Conservation (phyloP, 2,113 vertebrate genomes). For the Nannospalax galili region DNA sequence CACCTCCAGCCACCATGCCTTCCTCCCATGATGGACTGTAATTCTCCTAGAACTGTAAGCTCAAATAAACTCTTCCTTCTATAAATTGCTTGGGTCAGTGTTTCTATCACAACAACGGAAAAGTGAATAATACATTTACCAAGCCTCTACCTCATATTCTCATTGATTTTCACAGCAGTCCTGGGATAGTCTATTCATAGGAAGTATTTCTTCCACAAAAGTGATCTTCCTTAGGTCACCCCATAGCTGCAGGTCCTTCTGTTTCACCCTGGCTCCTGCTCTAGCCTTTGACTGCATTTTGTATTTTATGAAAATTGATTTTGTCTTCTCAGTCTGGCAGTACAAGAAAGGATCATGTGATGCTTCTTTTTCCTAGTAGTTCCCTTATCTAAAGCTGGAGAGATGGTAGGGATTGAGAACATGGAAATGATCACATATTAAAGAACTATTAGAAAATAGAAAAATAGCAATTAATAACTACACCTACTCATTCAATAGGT, state of each 20-base stretch:
- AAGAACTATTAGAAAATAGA: not conserved
- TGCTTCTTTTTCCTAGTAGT: not conserved
- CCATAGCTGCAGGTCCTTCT: not conserved
- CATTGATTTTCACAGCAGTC: not conserved
- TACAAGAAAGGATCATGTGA: not conserved
- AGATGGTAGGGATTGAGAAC: not conserved
- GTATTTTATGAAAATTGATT: constrained; percentile 13
- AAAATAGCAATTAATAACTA: constrained; percentile 24
- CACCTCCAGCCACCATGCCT: too few relatives aligned
- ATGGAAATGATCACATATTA: not conserved
- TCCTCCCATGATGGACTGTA: too few relatives aligned
- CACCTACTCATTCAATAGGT: not conserved
- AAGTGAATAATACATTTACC: not conserved
- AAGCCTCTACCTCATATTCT: not conserved
- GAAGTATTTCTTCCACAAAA: constrained; percentile 12
- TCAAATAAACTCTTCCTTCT: too few relatives aligned
- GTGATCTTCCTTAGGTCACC: constrained; percentile 2
- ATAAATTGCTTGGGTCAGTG: too few relatives aligned
- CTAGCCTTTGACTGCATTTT: not conserved
- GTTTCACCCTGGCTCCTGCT: not conserved
- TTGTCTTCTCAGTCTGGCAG: not conserved
- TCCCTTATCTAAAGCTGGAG: not conserved
- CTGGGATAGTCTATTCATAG: not conserved
- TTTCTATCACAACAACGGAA: not conserved
- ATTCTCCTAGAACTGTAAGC: too few relatives aligned